Conservation (phyloP, 2,797 vertebrate species). For the Acropternis orthonyx region DNA sequence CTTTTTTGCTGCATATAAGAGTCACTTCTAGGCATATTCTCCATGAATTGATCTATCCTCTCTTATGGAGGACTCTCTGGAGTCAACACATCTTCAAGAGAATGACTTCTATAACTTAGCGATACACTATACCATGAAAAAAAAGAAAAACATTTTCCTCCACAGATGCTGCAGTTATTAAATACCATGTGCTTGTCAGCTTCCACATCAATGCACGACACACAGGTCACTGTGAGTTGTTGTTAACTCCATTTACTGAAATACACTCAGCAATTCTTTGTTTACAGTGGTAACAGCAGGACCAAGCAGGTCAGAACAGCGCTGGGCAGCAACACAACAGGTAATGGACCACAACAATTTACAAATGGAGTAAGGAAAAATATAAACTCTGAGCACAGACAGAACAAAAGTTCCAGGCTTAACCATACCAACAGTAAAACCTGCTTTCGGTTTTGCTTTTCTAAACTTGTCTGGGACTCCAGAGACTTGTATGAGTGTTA, state of each 20-base stretch:
- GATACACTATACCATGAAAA: background rate
- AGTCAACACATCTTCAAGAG: fast-evolving
- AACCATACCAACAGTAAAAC: background rate
- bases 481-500: background rate
- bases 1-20: background rate
- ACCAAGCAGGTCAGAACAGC: background rate
- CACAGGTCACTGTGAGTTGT: background rate
- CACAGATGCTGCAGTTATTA: background rate
- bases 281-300: background rate
- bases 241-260: background rate
- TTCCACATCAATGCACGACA: background rate
- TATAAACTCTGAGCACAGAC: background rate
- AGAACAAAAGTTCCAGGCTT: background rate
- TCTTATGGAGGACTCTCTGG: background rate
- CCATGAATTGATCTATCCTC: background rate
- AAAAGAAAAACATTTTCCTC: background rate
- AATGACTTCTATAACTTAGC: background rate
- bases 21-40: background rate
- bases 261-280: background rate
- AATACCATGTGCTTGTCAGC: background rate
- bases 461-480: background rate
- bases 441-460: background rate
- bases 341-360: background rate
- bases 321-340: background rate
- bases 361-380: background rate